phyloP scores from a whole-genome alignment of 2,113 vertebrate genomes.

The Pseudonaja textilis region DNA sequence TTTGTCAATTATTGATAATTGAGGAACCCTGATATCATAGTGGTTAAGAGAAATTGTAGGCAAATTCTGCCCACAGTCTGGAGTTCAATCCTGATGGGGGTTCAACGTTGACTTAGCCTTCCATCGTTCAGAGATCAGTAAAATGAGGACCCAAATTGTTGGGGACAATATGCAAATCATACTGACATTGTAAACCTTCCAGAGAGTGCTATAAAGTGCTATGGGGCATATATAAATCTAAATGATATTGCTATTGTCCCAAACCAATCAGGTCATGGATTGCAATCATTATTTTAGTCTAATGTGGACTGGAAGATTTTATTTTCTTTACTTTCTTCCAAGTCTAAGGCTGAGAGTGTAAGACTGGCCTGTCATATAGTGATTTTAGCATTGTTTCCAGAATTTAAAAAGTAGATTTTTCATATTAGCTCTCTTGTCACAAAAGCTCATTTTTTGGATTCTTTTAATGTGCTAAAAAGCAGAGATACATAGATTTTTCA shows the following conservation, averaged over 20 bases:
- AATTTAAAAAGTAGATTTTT: constrained; percentile 7
- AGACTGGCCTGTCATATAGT: not conserved
- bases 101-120: not conserved
- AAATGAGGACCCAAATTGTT: not conserved
- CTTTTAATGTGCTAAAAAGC: not conserved
- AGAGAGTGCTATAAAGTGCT: not conserved
- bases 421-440: not conserved
- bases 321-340: not conserved
- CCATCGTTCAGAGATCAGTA: not conserved
- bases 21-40: not conserved
- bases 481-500: not conserved
- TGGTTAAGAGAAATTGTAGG: not conserved
- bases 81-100: not conserved
- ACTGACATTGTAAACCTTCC: not conserved
- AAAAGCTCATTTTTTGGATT: not conserved
- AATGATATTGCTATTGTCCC: not conserved
- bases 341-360: not conserved
- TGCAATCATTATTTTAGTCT: not conserved
- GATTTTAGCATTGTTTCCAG: not conserved
- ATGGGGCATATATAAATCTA: not conserved
- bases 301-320: not conserved
- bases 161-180: not conserved
- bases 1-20: not conserved
- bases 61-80: not conserved
- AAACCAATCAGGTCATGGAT: not conserved